Base-by-base conservation (phyloP, 2,113 vertebrate genomes). In the Colaptes auratus region DNA sequence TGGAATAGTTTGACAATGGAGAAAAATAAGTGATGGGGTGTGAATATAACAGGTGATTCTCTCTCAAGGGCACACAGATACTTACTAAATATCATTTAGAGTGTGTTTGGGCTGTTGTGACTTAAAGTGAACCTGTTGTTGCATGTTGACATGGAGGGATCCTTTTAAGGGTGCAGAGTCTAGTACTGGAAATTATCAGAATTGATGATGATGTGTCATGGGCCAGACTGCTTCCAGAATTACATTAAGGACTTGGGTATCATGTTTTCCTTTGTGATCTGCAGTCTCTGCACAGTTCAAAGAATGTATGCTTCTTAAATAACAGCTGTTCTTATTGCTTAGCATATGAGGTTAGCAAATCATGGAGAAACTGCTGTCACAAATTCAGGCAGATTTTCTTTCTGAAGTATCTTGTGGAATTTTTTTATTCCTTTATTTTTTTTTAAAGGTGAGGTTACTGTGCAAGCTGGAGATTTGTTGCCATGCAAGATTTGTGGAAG, bases 401-500 rank as follows among this genome's bases (percentile, higher is more conserved):
- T 72, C 2, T 64, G 9, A 82, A 36, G 1, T 71, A 3, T 80
- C 16, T 20, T 69, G 46, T 23, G 24, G 50, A 12, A 13, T 52
- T 52, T 52, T 23, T 23, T 52, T 50, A 10, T 50, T 50, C 21
- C 56, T 84, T 82, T 63, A 36, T 82, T 24, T 82, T 59, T 96
- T 90, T 96, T 95, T 97, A 93, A 97, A 97, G 97, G 96, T 92
- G 97, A 96, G 55, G 89, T 88, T 92, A 3, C 77, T 74, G 94
- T 97, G 60, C 96, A 96, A 86, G 86, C 88, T 79, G 98, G 98
- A 94, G 98, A 98, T 66, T 97, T 99, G 83, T 82, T 96, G 91
- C 98, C 99, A 5, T 99, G 99, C 95, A 98, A 97, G 96, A 99
- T 97, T 90, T 99, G 99, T 97, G 98, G 98, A 95, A 98, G 99